phyloP scores from a whole-genome alignment of 1,140 invertebrate genomes.

The Steinernema feltiae region DNA sequence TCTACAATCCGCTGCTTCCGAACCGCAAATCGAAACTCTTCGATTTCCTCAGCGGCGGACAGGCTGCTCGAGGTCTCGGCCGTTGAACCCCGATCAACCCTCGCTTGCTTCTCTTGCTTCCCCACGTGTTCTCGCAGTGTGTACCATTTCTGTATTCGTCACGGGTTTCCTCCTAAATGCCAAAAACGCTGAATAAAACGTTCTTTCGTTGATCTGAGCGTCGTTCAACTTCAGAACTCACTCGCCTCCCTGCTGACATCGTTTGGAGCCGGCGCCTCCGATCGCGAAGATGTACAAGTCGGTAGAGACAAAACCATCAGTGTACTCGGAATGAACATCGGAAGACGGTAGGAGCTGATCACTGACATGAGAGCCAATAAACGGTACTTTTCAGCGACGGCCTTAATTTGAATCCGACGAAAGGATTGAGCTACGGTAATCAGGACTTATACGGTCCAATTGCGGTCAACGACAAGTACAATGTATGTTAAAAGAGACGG shows the following conservation, averaged over 20 bases:
- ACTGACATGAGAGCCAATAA: no score
- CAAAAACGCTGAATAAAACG: conserved; percentile 5
- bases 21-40: conserved; percentile 35
- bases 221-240: neutral
- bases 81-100: neutral
- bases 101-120: neutral
- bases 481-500: no score
- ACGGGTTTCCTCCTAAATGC: neutral
- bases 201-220: neutral
- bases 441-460: neutral
- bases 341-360: no score
- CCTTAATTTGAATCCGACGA: neutral
- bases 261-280: neutral
- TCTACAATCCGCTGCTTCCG: conserved; percentile 36
- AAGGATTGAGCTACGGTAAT: neutral
- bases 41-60: conserved; percentile 29
- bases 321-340: neutral
- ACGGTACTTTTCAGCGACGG: no score
- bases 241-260: neutral
- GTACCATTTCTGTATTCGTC: neutral
- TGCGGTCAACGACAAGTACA: conserved; percentile 2
- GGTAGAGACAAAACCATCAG: neutral
- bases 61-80: conserved; percentile 6
- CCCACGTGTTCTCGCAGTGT: neutral
- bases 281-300: neutral